These are phyloP conservation scores for Myotis pilosus DNA, from an alignment of 2,797 vertebrate genomes.

Conservation along the genomic window DNA sequence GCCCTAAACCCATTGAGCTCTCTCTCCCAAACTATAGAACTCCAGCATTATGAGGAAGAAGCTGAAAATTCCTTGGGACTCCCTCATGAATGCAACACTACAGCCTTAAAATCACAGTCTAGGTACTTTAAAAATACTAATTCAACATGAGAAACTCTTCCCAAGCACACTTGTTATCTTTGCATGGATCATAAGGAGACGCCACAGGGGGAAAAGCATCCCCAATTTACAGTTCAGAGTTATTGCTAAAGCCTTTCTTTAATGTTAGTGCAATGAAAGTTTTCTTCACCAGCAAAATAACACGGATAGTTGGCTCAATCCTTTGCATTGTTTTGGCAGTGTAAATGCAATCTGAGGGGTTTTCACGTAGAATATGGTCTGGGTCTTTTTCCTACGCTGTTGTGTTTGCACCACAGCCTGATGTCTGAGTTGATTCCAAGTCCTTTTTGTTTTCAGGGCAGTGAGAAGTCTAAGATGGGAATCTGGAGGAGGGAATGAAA, in stretches of 20 bases:
- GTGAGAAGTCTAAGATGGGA: background rate
- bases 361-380: background rate
- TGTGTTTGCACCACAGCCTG: background rate
- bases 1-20: background rate
- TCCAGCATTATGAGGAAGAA: background rate
- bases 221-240: background rate
- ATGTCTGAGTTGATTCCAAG: background rate
- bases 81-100: background rate
- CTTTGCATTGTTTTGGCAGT: background rate
- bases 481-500: background rate
- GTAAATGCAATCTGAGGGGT: background rate
- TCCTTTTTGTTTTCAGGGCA: background rate
- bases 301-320: background rate
- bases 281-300: background rate
- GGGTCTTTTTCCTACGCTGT: background rate
- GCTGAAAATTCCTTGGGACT: background rate
- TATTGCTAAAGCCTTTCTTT: background rate
- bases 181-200: background rate
- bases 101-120: background rate
- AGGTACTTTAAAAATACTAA: background rate
- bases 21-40: background rate
- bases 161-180: background rate
- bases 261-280: background rate
- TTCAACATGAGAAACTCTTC: background rate
- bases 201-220: background rate